Base-by-base conservation (phyloP, 2,113 vertebrate genomes). In the Microtus ochrogaster region DNA sequence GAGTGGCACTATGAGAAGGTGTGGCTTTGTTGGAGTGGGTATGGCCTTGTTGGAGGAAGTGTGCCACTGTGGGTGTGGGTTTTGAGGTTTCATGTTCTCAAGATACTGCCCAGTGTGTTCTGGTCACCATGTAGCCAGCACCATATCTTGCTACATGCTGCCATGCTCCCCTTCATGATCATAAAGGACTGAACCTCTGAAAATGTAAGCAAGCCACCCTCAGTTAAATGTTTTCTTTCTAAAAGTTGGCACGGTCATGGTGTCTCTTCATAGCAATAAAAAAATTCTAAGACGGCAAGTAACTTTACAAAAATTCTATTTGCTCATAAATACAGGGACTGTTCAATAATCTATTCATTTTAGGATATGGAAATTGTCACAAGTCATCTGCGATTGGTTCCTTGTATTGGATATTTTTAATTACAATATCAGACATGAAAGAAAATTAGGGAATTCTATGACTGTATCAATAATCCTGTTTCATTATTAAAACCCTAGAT, bases 351-450 rank as follows among this genome's bases (percentile, higher is more conserved):
- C 73, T 22, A 66, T 76, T 92, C 68, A 21, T 28, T 47, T 33
- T 68, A 87, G n/a, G 70, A 86, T 2, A 49, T 83, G 36, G 12
- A 63, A 66, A 30, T 87, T 92, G 78, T 52, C 52, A 41, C 2
- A 84, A 52, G 70, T 52, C 49, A 81, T 70, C 21, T 92, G 55
- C 85, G 90, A 87, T 89, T 58, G 24, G 3, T 55, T 92, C 16
- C 8, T 81, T 86, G 4, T 84, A 76, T 77, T 89, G 94, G 9
- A 76, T 52, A 44, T 90, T 93, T 95, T 39, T 92, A 91, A 89
- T 95, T 76, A 72, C 74, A 85, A 82, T 92, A 55, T 86, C n/a
- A 85, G 13, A 33, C 22, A 24, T 92, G 41, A 85, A 92, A 49
- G 17, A 92, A 88, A 92, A 55, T 49, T 63, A 58, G 33, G 2